A percentile compares a stretch with the other conserved stretches of the same genome.
Conservation (phyloP, 35 echinoderm and acorn worm genomes). For the Ophiothrix spiculata region DNA sequence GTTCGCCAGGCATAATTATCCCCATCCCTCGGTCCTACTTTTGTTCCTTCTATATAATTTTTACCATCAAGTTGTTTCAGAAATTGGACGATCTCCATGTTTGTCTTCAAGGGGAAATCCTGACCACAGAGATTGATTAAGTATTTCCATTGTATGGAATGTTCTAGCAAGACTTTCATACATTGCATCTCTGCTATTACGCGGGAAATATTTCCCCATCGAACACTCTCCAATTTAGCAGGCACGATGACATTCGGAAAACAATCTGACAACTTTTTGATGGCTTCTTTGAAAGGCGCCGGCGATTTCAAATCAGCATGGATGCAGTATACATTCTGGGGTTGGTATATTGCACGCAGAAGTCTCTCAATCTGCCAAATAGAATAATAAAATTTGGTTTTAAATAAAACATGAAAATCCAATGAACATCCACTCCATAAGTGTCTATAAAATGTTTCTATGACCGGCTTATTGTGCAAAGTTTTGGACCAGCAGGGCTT, state of each 20-base stretch:
- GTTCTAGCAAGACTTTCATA: conserved; percentile 39
- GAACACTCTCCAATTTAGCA: conserved; percentile 28
- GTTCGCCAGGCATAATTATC: conserved; percentile 12
- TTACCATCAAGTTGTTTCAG: conserved; percentile 43
- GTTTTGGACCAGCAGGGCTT: no score
- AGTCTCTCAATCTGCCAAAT: conserved; percentile 64
- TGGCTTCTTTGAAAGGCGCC: conserved; percentile 24
- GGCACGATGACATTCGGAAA: conserved; percentile 52
- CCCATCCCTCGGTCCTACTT: not conserved
- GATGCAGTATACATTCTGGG: conserved; percentile 80
- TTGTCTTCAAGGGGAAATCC: conserved; percentile 66
- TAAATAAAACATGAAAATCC: no score
- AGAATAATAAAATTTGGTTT: no score
- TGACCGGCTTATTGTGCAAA: no score
- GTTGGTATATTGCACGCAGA: conserved; percentile 56
- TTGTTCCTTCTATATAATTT: conserved; percentile 46
- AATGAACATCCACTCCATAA: no score
- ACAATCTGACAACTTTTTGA: conserved; percentile 16
- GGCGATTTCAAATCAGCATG: conserved; percentile 61
- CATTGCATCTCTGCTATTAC: conserved; percentile 53
- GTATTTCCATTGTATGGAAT: conserved; percentile 39
- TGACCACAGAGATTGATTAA: conserved; percentile 52
- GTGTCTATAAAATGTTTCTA: no score
- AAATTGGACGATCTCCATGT: conserved; percentile 48
- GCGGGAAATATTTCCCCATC: conserved; percentile 33